Evolutionary conservation across 2,113 vertebrate species (phyloP).

Genomic region (Poecile atricapillus): DNA sequence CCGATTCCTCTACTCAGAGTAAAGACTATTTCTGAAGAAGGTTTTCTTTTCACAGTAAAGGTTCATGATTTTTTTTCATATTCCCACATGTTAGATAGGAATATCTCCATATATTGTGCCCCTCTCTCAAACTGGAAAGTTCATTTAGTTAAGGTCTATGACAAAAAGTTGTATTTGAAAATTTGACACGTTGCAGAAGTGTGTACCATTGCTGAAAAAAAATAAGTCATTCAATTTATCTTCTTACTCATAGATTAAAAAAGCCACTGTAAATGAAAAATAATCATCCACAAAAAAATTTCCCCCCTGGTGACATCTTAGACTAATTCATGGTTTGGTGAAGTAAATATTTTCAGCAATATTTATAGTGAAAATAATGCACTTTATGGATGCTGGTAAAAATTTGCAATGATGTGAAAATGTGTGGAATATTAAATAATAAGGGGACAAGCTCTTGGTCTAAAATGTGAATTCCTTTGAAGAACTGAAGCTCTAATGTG

Average conservation of each 20-base stretch:
- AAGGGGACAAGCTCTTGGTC: background rate
- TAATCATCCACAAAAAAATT: background rate
- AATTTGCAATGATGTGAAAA: background rate
- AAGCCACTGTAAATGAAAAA: background rate
- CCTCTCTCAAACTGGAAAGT: background rate
- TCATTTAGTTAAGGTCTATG: background rate
- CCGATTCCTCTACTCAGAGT: background rate
- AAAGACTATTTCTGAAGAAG: background rate
- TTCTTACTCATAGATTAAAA: background rate
- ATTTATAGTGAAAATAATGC: background rate
- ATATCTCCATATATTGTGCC: accelerated
- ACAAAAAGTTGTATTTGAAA: background rate
- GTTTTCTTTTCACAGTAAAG: background rate
- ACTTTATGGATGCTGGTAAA: background rate
- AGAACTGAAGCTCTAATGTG: background rate
- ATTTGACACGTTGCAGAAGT: background rate
- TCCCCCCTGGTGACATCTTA: background rate
- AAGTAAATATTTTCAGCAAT: background rate
- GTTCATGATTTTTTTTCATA: background rate
- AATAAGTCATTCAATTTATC: accelerated
- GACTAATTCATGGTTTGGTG: background rate
- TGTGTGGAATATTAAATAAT: background rate
- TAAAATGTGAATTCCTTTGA: background rate
- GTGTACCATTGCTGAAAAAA: accelerated
- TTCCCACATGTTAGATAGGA: background rate